Evolutionary conservation across 1,140 invertebrate species (phyloP).

Genomic region (Acyrthosiphon pisum): DNA sequence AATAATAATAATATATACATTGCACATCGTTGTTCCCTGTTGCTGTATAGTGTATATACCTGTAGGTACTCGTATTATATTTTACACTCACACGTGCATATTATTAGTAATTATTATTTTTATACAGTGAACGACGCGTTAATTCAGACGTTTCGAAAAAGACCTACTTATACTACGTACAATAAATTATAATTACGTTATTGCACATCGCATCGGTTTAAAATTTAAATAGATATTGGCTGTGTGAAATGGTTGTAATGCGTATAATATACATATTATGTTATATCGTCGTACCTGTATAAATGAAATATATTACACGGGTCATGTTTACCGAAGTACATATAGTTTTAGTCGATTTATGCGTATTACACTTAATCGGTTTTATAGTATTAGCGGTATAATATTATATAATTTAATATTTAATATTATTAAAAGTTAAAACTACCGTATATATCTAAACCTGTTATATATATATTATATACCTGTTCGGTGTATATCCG

Average conservation of each 20-base stretch:
- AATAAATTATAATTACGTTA: constrained; percentile 4
- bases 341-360: not conserved
- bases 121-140: not conserved
- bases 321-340: not conserved
- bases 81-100: not conserved
- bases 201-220: not conserved
- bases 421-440: not conserved
- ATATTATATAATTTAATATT: too few species aligned
- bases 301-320: not conserved
- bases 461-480: too few species aligned
- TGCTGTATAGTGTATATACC: too few species aligned
- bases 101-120: not conserved
- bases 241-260: not conserved
- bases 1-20: not conserved
- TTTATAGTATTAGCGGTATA: not conserved
- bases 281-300: not conserved
- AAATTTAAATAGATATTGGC: constrained; percentile 11
- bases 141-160: not conserved
- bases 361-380: not conserved
- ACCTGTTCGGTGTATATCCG: too few species aligned
- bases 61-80: not conserved
- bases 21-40: not conserved
- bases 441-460: too few species aligned
- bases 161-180: not conserved
- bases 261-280: too few species aligned